Percentiles rank a stretch among this genome's conserved stretches.
Evolutionary conservation across 2,888 invertebrate species (phyloP).

Genomic region (Acrobeloides nanus): DNA sequence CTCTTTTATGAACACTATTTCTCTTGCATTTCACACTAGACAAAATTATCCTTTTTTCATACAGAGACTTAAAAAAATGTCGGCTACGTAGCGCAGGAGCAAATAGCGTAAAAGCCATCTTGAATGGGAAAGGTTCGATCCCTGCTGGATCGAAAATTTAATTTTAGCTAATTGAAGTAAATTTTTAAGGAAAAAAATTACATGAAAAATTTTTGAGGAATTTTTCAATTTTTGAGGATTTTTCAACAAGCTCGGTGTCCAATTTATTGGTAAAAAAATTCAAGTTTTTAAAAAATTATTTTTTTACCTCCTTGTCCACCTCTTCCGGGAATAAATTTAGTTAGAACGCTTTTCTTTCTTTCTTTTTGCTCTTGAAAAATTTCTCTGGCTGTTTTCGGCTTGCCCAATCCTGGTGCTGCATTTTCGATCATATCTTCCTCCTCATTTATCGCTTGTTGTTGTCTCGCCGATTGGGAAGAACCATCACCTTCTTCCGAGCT

Average conservation of each 20-base stretch:
- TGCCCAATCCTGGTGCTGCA: no score
- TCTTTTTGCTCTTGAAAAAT: slow-evolving; percentile 54
- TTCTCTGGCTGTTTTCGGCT: slow-evolving; percentile 6
- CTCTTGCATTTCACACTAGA: slow-evolving; percentile 2
- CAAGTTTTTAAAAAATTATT: no score
- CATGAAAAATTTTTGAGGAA: slow-evolving; percentile 1
- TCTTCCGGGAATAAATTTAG: slow-evolving; percentile 51
- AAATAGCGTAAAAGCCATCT: no score
- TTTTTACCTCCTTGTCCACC: slow-evolving; percentile 26
- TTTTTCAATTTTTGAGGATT: no score
- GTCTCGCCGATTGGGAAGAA: slow-evolving; percentile 4
- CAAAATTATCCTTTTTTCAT: slow-evolving; percentile 8
- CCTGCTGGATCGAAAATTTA: no score
- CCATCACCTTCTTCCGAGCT: no score
- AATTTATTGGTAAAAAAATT: slow-evolving; percentile 4
- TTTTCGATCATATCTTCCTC: slow-evolving; percentile 3
- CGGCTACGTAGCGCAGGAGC: no score
- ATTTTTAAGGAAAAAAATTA: not conserved
- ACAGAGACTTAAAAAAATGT: no score
- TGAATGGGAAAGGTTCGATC: no score
- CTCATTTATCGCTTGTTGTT: not conserved
- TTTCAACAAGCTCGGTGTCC: not conserved
- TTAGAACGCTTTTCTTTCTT: slow-evolving; percentile 75
- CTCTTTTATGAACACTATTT: no score
- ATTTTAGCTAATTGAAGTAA: slow-evolving; percentile 1